Base-by-base conservation (phyloP, 2,113 vertebrate genomes). In the Microcebus ravelobensis region DNA sequence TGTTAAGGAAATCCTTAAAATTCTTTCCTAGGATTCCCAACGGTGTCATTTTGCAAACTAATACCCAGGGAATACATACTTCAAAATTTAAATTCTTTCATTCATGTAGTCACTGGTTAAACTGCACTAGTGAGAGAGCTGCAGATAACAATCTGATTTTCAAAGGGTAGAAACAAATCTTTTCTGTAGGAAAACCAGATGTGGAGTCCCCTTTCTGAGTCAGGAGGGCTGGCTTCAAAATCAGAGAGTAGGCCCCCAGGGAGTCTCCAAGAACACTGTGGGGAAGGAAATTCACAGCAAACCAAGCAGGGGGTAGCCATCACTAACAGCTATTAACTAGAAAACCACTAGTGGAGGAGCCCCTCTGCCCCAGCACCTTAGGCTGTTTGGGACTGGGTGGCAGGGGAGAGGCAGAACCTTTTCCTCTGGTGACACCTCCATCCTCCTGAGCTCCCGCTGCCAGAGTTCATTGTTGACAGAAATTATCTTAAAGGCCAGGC, bases 21-120 rank as follows among this genome's bases (percentile, higher is more conserved):
- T 96, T 96, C 59, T 96, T 92, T 88, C 85, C 81, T 87, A 96
- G 67, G 85, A 92, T 92, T 96, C 61, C 39, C 68, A 70, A 65
- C 39, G 50, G 65, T 34, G 85, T 95, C 87, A 31, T 25, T 93
- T 73, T 95, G 70, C 59, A 95, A 95, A 92, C 59, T 29, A 76
- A 89, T 73, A 71, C 20, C 84, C 84, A 80, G 90, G 90, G 63
- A 76, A 96, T 83, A 87, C 67, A 50, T 48, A 91, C 50, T 95
- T 93, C 71, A 89, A 82, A 89, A 67, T 65, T 96, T 63, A 87
- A 91, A 97, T 92, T 87, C 42, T 25, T 97, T 85, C 45, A 87
- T 84, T 91, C 34, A 39, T 25, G 18, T 45, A 90, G 63, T 80
- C 87, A 70, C 59, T 63, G 76, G 93, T 57, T 79, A 67, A 59